Conservation (phyloP, 1,140 invertebrate genomes). For the Glossosoma conforme region DNA sequence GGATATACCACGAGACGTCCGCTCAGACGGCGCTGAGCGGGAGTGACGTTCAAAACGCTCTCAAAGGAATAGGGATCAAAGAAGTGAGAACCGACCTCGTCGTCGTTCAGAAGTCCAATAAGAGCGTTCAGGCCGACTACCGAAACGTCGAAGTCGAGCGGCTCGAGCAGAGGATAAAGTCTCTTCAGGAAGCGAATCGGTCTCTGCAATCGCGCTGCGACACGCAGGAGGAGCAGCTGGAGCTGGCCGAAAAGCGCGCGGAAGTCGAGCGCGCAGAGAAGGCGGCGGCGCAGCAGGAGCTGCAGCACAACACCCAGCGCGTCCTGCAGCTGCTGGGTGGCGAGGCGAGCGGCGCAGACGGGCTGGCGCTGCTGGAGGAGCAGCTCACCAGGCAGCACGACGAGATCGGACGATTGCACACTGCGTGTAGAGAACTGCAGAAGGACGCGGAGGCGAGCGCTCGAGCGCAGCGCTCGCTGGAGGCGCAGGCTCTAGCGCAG, state of each 20-base stretch:
- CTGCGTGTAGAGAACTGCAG: constrained; percentile 61
- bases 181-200: constrained; percentile 38
- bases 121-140: constrained; percentile 65
- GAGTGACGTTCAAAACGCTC: constrained; percentile 62
- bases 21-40: constrained; percentile 69
- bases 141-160: constrained; percentile 56
- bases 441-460: constrained; percentile 63
- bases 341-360: constrained; percentile 59
- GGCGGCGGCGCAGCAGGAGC: constrained; percentile 62
- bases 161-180: constrained; percentile 53
- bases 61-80: constrained; percentile 54
- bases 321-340: constrained; percentile 65
- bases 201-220: constrained; percentile 35
- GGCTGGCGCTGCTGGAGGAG: constrained; percentile 67
- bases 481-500: constrained; percentile 65
- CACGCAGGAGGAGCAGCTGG: constrained; percentile 44
- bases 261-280: constrained; percentile 64
- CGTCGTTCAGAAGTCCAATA: constrained; percentile 35
- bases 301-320: constrained; percentile 65
- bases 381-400: constrained; percentile 68
- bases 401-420: constrained; percentile 67
- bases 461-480: constrained; percentile 49
- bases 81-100: constrained; percentile 33
- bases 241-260: constrained; percentile 50
- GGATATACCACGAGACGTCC: constrained; percentile 73